phyloP scores from a whole-genome alignment of 2,797 vertebrate genomes.

The Eremophila alpestris region DNA sequence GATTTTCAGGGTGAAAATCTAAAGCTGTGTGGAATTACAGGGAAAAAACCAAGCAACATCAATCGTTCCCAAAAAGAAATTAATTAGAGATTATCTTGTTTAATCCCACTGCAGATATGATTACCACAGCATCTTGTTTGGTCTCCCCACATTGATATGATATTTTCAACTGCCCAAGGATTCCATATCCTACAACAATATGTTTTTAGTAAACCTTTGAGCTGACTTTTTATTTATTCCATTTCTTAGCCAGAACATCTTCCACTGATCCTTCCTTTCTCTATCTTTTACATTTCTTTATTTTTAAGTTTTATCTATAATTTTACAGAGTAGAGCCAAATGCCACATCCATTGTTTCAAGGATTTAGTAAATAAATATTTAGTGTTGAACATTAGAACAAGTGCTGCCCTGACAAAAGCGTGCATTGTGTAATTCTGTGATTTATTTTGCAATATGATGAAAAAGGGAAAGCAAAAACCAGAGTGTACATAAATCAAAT shows the following conservation, averaged over 20 bases:
- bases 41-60: too few relatives aligned
- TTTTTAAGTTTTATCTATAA: not conserved
- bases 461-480: not conserved
- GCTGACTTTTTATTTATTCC: not conserved
- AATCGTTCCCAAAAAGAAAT: not conserved
- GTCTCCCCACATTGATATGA: rapidly evolving
- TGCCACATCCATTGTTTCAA: not conserved
- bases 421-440: not conserved
- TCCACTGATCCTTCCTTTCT: not conserved
- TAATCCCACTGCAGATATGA: not conserved
- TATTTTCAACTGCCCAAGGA: not conserved
- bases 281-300: not conserved
- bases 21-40: not conserved
- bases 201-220: not conserved
- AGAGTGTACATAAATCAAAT: not conserved
- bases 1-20: not conserved
- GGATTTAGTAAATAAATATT: not conserved
- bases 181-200: not conserved
- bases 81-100: not conserved
- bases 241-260: not conserved
- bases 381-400: not conserved
- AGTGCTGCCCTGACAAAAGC: not conserved
- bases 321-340: not conserved
- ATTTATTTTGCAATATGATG: not conserved
- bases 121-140: not conserved